Evolutionary conservation across 1,140 invertebrate species (phyloP), one percentile per base, ranked within the genome.

Genomic region (Drosophila pachea): DNA sequence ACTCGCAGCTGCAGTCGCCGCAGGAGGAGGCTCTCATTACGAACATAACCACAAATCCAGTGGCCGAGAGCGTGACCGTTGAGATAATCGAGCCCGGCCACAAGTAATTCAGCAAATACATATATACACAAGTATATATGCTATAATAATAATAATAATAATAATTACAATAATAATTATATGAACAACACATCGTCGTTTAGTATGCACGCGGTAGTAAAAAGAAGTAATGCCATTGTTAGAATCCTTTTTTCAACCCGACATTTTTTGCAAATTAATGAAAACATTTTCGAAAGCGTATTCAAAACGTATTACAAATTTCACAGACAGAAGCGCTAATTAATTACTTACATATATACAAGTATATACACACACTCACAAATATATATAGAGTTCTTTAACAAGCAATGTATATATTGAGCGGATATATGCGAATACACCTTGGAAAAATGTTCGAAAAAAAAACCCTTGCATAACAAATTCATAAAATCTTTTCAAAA

Each of bases 381-480:
- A 40, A 52, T 54, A 50, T 68, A 62, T 49, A 59, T 53, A 63
- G 58, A 72, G 48, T 54, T 62, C 63, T 47, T 65, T 61, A 66
- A 68, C 63, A 58, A 68, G 32, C 63, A 60, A 68, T 55, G 59
- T 53, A 33, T 65, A 63, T 54, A 73, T 63, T 54, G 61, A 22
- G 22, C 50, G 50, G 11, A 61, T 63, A 70, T 63, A 66, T 58
- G 61, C 73, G 43, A 81, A 16, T 73, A 81, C 79, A 86, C 82
- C 72, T 61, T 82, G 45, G 86, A 74, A 79, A 82, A 88, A 86
- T 65, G 64, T 65, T 88, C 74, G 52, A 74, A 88, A 88, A 78
- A 84, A 88, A 88, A 84, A 22, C 22, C 69, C 83, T 89, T 89
- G 87, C 87, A 89, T 89, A 89, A 89, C 87, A 89, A 89, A 89